These are phyloP conservation scores for Eupithecia subumbrata DNA, from an alignment of 2,888 invertebrate species.

Conservation along the genomic window DNA sequence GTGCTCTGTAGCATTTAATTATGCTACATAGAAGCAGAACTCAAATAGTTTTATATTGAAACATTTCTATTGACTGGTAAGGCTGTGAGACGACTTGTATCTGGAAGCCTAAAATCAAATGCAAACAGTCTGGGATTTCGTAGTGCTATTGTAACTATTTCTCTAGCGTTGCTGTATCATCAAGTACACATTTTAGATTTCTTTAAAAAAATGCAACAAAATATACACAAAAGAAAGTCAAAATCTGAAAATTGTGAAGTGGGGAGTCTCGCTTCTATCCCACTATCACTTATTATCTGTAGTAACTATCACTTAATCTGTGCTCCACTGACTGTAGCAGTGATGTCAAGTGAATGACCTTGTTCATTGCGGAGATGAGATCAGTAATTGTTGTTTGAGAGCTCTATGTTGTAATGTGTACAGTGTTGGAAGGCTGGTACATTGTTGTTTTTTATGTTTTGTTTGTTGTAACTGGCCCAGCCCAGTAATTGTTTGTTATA, in stretches of 20 bases:
- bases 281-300: neutral
- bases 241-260: neutral
- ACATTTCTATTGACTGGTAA: neutral
- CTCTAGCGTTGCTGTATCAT: neutral
- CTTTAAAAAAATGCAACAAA: neutral
- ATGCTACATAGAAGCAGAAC: constrained; percentile 16
- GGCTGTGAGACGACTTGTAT: neutral
- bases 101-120: neutral
- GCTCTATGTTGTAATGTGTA: constrained; percentile 19
- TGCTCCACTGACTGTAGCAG: constrained; percentile 20
- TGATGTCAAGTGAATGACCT: constrained; percentile 69
- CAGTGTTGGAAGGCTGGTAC: constrained; percentile 3
- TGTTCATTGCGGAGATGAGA: constrained; percentile 47
- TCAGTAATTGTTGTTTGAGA: constrained; percentile 37
- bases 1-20: neutral
- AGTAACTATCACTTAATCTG: neutral
- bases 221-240: neutral
- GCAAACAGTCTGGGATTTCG: neutral
- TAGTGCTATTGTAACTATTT: neutral
- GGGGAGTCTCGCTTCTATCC: constrained; percentile 17
- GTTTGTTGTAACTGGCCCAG: neutral
- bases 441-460: constrained; percentile 1
- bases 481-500: neutral
- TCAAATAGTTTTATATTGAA: neutral
- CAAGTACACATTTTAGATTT: neutral